Evolutionary conservation across 2,888 invertebrate species (phyloP), one percentile per base, ranked within the genome.

Genomic region (Synanthedon vespiformis): DNA sequence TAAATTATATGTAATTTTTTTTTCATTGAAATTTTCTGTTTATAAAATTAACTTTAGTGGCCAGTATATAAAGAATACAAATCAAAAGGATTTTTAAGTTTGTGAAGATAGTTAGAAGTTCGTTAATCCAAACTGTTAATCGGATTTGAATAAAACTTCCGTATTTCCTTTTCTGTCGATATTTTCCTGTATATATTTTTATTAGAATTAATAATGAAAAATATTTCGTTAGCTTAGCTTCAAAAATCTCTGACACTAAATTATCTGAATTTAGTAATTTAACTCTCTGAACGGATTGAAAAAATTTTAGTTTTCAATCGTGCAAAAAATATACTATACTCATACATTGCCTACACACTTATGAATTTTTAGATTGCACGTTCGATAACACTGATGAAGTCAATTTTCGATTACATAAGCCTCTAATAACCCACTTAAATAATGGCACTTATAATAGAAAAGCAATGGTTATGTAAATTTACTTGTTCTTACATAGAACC

Each of bases 1-100:
- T 72, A 62, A 12, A 14, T 34, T 34, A 34, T 10, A 10, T 34
- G 34, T 22, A 34, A 12, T 13, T 14, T 10, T 44, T 44, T 44
- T 8, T 10, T 10, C 2, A 12, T 18, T 2, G 4, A 14, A 49
- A 18, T 18, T 16, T 18, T 49, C 3, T 11, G 5, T 13, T 49
- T 2, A 1, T 13, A 1, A 49, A 49, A 12, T 48, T 1, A 27
- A 34, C 8, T 34, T 34, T 8, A 34, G 27, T 8, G 8, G 8
- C 6, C 27, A 34, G 8, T 34, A 34, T 34, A 8, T 34, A 34
- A 34, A 34, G 5, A 10, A 34, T 34, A 34, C 34, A 34, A 34
- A 34, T 34, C 34, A 34, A 22, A 22, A 22, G 22, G 5, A 22
- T 22, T 22, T 22, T 22, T 22, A 22, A 22, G 34, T 34, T 34